Evolutionary conservation across 2,113 vertebrate genomes (phyloP).

Genomic region (Cnemophilus loriae): DNA sequence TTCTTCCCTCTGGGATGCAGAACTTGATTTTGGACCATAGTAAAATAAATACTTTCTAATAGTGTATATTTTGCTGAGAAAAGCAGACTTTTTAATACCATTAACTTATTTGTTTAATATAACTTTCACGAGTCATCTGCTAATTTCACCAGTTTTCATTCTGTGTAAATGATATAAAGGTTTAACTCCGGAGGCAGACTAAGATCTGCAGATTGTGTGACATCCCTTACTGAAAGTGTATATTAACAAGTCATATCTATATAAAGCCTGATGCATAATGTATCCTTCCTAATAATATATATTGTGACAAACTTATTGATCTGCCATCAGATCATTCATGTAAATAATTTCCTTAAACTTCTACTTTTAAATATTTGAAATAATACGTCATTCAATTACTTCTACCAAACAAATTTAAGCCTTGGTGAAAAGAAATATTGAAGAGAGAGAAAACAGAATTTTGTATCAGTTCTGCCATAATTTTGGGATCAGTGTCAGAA

Average conservation of each 20-base stretch:
- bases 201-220: neutral
- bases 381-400: neutral
- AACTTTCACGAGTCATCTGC: neutral
- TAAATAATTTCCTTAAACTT: neutral
- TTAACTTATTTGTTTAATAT: neutral
- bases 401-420: neutral
- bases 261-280: neutral
- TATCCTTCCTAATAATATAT: neutral
- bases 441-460: neutral
- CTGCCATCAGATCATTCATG: neutral
- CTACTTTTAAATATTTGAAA: neutral
- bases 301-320: neutral
- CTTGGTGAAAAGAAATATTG: neutral
- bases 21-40: neutral
- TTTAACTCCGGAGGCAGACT: neutral
- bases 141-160: neutral
- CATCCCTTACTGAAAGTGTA: neutral
- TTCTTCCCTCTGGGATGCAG: neutral
- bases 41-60: neutral
- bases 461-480: neutral
- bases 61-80: neutral
- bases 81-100: neutral
- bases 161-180: neutral
- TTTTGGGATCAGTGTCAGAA: neutral
- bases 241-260: neutral